phyloP scores from a whole-genome alignment of 2,797 vertebrate species.

The Myotis planiceps region DNA sequence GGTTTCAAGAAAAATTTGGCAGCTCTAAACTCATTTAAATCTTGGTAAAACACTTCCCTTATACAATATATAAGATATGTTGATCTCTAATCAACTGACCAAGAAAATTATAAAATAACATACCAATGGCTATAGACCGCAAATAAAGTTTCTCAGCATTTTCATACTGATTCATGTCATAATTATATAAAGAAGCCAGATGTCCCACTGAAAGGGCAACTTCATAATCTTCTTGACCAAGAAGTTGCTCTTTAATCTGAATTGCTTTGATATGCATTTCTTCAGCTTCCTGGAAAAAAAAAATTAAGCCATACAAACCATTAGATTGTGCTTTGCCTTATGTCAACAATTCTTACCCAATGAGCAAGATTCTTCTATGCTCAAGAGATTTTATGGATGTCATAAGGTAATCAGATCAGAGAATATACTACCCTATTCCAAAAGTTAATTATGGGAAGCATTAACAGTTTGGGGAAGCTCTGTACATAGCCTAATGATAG shows the following conservation, averaged over 20 bases:
- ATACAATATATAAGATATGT: background rate
- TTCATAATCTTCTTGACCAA: slow-evolving; percentile 99
- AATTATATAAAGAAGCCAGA: slow-evolving; percentile 98
- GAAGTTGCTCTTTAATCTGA: slow-evolving; percentile 99
- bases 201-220: slow-evolving; percentile 98
- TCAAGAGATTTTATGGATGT: background rate
- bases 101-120: slow-evolving; percentile 62
- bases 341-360: slow-evolving; percentile 11
- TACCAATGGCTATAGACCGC: slow-evolving; percentile 98
- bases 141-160: slow-evolving; percentile 98
- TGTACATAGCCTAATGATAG: background rate
- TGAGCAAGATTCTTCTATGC: background rate
- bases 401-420: background rate
- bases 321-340: background rate
- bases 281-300: slow-evolving; percentile 93
- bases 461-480: background rate
- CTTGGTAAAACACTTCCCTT: background rate
- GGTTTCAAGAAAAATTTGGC: background rate
- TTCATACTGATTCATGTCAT: slow-evolving; percentile 99
- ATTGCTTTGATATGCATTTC: slow-evolving; percentile 99
- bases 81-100: background rate
- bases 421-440: background rate
- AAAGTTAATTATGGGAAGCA: background rate
- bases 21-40: background rate
- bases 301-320: background rate